These are phyloP conservation scores for Oncorhynchus mykiss DNA, from an alignment of 2,113 vertebrate genomes.

Conservation along the genomic window DNA sequence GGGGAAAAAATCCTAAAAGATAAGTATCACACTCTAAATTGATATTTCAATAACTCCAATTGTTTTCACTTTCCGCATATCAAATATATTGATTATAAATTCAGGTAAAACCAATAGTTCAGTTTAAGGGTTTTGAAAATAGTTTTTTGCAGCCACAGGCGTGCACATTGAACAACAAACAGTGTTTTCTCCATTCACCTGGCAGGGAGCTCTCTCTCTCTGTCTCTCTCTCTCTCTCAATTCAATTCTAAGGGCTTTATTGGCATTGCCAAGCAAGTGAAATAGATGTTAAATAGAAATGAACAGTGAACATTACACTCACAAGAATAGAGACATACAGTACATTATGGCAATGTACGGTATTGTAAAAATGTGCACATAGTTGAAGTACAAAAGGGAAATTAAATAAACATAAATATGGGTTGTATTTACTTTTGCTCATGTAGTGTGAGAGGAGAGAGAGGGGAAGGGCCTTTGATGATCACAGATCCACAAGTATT, in stretches of 20 bases:
- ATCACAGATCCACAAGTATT: conserved; percentile 43
- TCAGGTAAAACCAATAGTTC: conserved; percentile 26
- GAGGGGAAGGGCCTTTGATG: conserved; percentile 40
- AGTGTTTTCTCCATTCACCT: conserved; percentile 43
- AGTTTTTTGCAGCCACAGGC: conserved; percentile 57
- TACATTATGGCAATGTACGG: too few species aligned
- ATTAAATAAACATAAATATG: too few species aligned
- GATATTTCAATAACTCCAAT: conserved; percentile 67
- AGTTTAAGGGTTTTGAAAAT: conserved; percentile 19
- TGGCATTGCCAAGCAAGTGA: too few species aligned
- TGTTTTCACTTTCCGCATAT: conserved; percentile 24
- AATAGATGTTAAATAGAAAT: too few species aligned
- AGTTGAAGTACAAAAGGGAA: too few species aligned
- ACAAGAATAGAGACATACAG: too few species aligned
- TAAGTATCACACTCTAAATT: conserved; percentile 34
- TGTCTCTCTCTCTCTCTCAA: too few species aligned
- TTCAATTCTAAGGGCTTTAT: neutral
- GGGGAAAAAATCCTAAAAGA: neutral
- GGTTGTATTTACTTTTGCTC: too few species aligned
- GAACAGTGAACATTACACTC: too few species aligned
- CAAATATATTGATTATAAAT: too few species aligned
- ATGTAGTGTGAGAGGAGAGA: conserved; percentile 19
- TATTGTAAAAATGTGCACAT: too few species aligned
- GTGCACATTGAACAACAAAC: conserved; percentile 60
- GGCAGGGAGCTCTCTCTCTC: conserved; percentile 45